These are phyloP conservation scores for Oryzias melastigma DNA, from an alignment of 2,113 vertebrate genomes.

Conservation along the genomic window DNA sequence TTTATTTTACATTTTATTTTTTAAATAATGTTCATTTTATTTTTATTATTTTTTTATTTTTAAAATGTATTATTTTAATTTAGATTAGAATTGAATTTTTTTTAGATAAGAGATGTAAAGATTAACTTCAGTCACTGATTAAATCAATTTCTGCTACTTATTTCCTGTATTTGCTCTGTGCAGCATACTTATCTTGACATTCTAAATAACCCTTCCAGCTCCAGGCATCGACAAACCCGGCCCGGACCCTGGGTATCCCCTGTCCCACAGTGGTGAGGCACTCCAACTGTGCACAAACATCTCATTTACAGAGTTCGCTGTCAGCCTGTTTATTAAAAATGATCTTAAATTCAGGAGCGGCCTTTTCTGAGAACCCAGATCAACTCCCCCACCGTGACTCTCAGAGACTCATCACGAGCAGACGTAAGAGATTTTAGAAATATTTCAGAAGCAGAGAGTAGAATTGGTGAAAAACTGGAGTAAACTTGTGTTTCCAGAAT, in stretches of 20 bases:
- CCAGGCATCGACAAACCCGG: slow-evolving; percentile 44
- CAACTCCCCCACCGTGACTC: slow-evolving; percentile 46
- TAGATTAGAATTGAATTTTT: no score
- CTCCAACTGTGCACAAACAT: no score
- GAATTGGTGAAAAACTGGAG: neutral
- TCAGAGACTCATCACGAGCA: neutral
- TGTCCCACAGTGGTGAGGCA: slow-evolving; percentile 69
- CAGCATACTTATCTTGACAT: no score
- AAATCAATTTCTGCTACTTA: neutral
- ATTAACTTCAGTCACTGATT: slow-evolving; percentile 15
- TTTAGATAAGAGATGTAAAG: slow-evolving; percentile 51
- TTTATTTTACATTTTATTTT: no score
- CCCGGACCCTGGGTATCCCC: slow-evolving; percentile 40
- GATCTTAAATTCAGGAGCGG: slow-evolving; percentile 39
- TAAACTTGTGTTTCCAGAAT: slow-evolving; percentile 60
- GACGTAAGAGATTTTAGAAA: slow-evolving; percentile 49
- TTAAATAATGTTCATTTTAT: no score
- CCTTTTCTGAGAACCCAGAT: slow-evolving; percentile 70
- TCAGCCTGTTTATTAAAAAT: no score
- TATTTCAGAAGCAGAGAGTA: neutral
- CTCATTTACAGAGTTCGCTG: no score
- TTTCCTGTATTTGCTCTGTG: neutral
- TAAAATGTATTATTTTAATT: no score
- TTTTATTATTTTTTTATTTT: no score
- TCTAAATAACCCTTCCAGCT: slow-evolving; percentile 56